A percentile compares a stretch with the other conserved stretches of the same genome.
Conservation (phyloP, 2,113 vertebrate species). For the Manacus vitellinus region DNA sequence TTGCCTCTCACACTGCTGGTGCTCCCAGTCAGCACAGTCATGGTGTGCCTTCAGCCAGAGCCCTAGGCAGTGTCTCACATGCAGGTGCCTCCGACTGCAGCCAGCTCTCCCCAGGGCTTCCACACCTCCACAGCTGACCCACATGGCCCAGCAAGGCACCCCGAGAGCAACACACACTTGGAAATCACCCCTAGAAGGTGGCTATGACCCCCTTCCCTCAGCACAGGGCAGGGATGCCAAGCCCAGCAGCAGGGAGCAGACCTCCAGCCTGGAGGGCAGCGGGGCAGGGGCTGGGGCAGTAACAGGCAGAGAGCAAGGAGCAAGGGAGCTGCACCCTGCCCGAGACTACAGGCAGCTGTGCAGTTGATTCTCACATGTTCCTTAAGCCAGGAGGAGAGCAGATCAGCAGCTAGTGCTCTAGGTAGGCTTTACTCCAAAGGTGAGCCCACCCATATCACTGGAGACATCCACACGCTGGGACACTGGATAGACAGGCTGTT, state of each 20-base stretch:
- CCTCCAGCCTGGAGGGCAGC: neutral
- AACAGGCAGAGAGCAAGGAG: neutral
- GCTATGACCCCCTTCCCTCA: neutral
- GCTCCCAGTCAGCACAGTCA: neutral
- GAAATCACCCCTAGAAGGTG: neutral
- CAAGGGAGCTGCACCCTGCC: neutral
- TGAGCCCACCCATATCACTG: conserved; percentile 23
- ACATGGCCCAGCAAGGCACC: conserved; percentile 9
- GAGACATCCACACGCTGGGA: conserved; percentile 4
- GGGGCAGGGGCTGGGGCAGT: neutral
- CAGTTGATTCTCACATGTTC: conserved; percentile 36
- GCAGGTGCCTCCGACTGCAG: neutral
- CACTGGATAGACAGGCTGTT: neutral
- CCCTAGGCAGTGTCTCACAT: neutral
- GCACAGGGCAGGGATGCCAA: conserved; percentile 21
- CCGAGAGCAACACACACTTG: neutral
- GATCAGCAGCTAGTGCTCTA: conserved; percentile 16
- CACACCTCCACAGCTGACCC: neutral
- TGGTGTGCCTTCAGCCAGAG: neutral
- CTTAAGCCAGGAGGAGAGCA: conserved; percentile 25
- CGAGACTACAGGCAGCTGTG: neutral
- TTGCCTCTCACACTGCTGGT: neutral
- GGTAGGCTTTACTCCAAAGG: conserved; percentile 28
- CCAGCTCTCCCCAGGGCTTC: neutral
- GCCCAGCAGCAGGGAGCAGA: conserved; percentile 22